phyloP scores from a whole-genome alignment of 2,888 invertebrate genomes.

The Calephelis perditalis region DNA sequence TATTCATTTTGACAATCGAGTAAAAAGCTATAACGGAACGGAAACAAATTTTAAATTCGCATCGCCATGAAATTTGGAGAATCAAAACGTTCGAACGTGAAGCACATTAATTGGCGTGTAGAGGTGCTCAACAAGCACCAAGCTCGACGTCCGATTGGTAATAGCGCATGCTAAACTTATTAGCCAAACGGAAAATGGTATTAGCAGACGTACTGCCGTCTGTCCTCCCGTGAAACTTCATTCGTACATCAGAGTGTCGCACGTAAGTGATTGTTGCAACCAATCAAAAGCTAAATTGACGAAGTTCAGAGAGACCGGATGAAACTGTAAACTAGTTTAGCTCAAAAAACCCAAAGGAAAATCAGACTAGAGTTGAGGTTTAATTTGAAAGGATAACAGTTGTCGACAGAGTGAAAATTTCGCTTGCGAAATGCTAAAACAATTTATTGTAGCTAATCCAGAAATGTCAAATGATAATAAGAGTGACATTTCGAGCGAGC shows the following conservation, averaged over 20 bases:
- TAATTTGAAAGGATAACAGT: conserved; percentile 63
- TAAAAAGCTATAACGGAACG: background rate
- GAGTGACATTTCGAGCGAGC: conserved; percentile 73
- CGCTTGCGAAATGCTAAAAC: conserved; percentile 68
- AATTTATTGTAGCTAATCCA: conserved; percentile 75
- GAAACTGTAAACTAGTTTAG: conserved; percentile 47
- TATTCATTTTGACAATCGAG: too few species aligned
- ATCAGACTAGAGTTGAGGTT: conserved; percentile 48
- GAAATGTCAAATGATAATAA: conserved; percentile 74
- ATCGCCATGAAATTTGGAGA: conserved; percentile 55
- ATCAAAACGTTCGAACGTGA: conserved; percentile 71
- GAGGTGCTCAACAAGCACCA: conserved; percentile 55
- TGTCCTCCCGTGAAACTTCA: conserved; percentile 59
- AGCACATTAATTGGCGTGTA: conserved; percentile 72
- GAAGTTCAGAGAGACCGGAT: conserved; percentile 44
- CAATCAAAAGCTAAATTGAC: conserved; percentile 69
- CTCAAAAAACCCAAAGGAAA: conserved; percentile 40
- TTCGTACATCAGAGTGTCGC: conserved; percentile 62
- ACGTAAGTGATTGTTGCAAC: conserved; percentile 70
- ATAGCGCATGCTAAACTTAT: conserved; percentile 77
- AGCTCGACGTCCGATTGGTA: conserved; percentile 70
- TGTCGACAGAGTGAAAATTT: conserved; percentile 57
- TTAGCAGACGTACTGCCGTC: conserved; percentile 61
- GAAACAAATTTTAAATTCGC: conserved; percentile 25
- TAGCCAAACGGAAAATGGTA: conserved; percentile 75